These are phyloP conservation scores for Decapterus maruadsi DNA, from an alignment of 2,797 vertebrate species.

Conservation along the genomic window DNA sequence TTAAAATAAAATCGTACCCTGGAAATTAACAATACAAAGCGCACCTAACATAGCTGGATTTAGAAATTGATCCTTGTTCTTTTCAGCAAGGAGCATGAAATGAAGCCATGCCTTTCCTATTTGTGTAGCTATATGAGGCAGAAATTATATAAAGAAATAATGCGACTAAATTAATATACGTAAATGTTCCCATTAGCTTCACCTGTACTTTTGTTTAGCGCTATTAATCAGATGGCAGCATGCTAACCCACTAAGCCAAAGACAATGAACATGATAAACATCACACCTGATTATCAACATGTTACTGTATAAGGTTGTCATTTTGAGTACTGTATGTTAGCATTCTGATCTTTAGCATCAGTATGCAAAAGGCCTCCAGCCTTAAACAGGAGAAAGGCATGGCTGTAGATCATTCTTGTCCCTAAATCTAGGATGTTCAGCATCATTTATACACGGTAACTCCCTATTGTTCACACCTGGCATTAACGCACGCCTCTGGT, in stretches of 20 bases:
- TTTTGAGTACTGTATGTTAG: neutral
- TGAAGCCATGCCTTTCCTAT: neutral
- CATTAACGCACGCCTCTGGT: too few species aligned
- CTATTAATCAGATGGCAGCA: neutral
- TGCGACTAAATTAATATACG: neutral
- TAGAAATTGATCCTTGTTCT: slow-evolving; percentile 23
- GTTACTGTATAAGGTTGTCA: neutral
- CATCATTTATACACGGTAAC: neutral
- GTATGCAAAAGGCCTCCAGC: neutral
- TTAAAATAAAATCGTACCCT: slow-evolving; percentile 5
- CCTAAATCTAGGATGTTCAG: neutral
- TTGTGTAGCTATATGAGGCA: too few species aligned
- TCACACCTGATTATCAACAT: too few species aligned
- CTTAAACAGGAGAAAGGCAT: neutral
- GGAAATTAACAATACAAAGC: slow-evolving; percentile 19
- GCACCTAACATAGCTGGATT: slow-evolving; percentile 28
- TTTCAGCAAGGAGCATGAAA: slow-evolving; percentile 22
- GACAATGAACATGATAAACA: neutral
- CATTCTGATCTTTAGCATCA: neutral
- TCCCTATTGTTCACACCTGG: too few species aligned
- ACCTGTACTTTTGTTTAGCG: too few species aligned
- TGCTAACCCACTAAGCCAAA: neutral
- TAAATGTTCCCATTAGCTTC: neutral
- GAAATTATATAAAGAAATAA: too few species aligned
- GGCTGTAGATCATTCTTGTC: too few species aligned